phyloP scores from a whole-genome alignment of 2,113 vertebrate genomes.

The Jacana jacana region DNA sequence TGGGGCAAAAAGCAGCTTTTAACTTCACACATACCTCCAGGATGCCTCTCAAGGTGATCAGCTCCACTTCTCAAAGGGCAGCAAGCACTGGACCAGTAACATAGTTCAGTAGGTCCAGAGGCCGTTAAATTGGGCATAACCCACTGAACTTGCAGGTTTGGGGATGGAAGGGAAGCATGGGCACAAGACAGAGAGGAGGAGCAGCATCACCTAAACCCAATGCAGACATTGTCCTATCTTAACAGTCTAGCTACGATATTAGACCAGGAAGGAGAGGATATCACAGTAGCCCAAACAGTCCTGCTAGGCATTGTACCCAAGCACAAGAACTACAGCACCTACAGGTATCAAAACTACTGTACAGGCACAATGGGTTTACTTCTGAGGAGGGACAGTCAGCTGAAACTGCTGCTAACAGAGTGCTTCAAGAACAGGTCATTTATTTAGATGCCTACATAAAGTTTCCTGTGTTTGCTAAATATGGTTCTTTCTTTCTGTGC shows the following conservation, averaged over 20 bases:
- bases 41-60: neutral
- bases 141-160: rapidly evolving
- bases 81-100: neutral
- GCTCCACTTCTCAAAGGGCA: neutral
- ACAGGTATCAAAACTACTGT: neutral
- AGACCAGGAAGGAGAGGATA: neutral
- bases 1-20: neutral
- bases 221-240: rapidly evolving
- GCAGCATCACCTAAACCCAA: neutral
- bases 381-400: neutral
- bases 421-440: neutral
- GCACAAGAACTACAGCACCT: neutral
- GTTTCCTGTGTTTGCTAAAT: neutral
- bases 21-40: rapidly evolving
- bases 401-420: neutral
- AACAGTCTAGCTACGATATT: neutral
- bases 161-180: neutral
- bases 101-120: neutral
- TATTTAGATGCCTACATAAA: neutral
- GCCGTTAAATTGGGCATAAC: neutral
- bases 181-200: neutral
- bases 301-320: neutral
- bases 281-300: rapidly evolving
- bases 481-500: neutral
- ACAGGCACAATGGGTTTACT: neutral